These are phyloP conservation scores for Melanostigma gelatinosum DNA, from an alignment of 2,113 vertebrate genomes.

Conservation along the genomic window DNA sequence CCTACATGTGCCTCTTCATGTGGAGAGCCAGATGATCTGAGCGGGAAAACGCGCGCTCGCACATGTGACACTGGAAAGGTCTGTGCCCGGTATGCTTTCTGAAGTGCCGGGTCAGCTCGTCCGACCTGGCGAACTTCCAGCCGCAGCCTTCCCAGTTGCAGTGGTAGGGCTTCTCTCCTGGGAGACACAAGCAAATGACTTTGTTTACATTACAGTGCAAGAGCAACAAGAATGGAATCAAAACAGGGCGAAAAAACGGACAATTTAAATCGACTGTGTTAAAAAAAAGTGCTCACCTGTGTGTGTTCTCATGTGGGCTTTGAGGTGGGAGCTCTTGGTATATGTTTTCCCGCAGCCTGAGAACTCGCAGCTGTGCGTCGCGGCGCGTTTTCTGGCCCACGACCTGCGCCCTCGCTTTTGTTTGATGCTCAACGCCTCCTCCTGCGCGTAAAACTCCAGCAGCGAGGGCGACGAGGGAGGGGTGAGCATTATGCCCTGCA, in stretches of 20 bases:
- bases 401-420: constrained; percentile 89
- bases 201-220: constrained; percentile 1
- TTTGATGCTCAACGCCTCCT: constrained; percentile 81
- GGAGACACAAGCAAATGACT: fast-evolving
- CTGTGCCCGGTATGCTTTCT: constrained; percentile 93
- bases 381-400: constrained; percentile 90
- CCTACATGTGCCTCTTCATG: constrained; percentile 95
- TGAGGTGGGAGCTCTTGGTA: constrained; percentile 94
- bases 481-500: constrained; percentile 87
- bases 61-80: constrained; percentile 92
- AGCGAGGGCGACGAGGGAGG: constrained; percentile 90
- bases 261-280: background rate
- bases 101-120: constrained; percentile 92
- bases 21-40: constrained; percentile 94
- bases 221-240: background rate
- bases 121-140: constrained; percentile 92
- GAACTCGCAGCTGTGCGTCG: constrained; percentile 93
- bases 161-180: constrained; percentile 93
- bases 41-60: constrained; percentile 91
- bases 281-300: constrained; percentile 83
- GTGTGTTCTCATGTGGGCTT: constrained; percentile 94
- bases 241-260: too few relatives aligned
- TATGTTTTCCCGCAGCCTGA: constrained; percentile 93
- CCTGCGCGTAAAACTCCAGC: constrained; percentile 87
- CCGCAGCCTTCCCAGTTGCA: constrained; percentile 94